Percentiles rank a stretch among this genome's conserved stretches.
Evolutionary conservation across 2,797 vertebrate species (phyloP).

Genomic region (Glossophaga mutica): DNA sequence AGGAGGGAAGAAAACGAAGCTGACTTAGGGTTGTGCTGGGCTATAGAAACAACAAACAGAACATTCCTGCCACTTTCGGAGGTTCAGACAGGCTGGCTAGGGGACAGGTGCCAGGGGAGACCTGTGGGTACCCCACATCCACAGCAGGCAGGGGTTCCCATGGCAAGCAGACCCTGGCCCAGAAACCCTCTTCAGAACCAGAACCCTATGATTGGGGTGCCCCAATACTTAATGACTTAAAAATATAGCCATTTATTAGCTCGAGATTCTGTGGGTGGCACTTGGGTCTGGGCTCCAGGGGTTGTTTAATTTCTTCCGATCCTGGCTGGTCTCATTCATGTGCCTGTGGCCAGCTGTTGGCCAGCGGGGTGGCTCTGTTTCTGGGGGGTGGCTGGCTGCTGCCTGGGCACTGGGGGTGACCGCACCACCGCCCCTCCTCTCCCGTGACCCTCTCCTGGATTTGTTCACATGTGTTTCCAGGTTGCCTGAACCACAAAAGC

Average conservation of each 20-base stretch:
- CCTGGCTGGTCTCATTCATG: not conserved
- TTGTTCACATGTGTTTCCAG: not conserved
- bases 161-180: not conserved
- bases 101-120: not conserved
- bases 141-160: not conserved
- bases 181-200: not conserved
- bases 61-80: not conserved
- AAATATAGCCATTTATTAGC: not conserved
- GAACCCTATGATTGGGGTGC: not conserved
- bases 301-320: not conserved
- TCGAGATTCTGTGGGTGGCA: not conserved
- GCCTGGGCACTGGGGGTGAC: no score
- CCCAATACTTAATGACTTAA: not conserved
- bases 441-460: not conserved
- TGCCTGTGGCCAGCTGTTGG: not conserved
- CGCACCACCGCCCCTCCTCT: not conserved
- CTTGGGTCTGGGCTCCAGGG: not conserved
- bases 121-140: not conserved
- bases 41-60: not conserved
- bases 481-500: not conserved
- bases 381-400: no score
- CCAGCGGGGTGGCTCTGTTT: not conserved
- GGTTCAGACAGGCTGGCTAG: not conserved
- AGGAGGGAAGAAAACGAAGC: not conserved
- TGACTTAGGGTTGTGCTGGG: not conserved